These are phyloP conservation scores for Caenorhabditis imperialis DNA, from an alignment of 2,888 invertebrate genomes.

Conservation along the genomic window DNA sequence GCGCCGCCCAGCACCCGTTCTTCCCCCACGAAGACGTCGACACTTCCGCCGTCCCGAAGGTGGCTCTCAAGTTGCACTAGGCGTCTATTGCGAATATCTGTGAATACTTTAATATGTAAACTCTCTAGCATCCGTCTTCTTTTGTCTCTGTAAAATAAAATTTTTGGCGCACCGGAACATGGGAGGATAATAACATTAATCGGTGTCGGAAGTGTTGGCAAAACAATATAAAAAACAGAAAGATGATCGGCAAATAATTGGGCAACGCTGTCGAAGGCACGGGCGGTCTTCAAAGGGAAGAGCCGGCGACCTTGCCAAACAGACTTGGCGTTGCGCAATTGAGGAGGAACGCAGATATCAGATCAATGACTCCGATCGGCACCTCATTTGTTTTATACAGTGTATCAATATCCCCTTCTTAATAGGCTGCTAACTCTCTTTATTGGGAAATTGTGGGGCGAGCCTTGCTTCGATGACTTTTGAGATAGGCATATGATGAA, in stretches of 20 bases:
- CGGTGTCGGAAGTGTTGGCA: constrained; percentile 31
- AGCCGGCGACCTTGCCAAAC: constrained; percentile 56
- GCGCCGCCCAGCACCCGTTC: constrained; percentile 52
- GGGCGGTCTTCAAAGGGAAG: constrained; percentile 20
- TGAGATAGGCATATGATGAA: too few species aligned
- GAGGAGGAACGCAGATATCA: constrained; percentile 27
- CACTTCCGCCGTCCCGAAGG: constrained; percentile 23
- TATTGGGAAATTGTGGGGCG: too few species aligned
- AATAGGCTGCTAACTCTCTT: too few species aligned
- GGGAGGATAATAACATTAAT: constrained; percentile 6
- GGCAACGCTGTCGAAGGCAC: constrained; percentile 34
- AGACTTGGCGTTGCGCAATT: constrained; percentile 54
- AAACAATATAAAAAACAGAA: constrained; percentile 21
- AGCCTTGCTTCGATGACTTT: too few species aligned
- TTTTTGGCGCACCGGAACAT: neutral
- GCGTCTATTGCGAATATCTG: neutral
- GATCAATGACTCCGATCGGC: constrained; percentile 25
- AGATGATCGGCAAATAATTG: constrained; percentile 50
- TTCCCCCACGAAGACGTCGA: constrained; percentile 59
- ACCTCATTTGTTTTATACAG: constrained; percentile 25
- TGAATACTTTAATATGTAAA: neutral
- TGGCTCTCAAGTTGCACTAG: constrained; percentile 39
- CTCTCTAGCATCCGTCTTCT: neutral
- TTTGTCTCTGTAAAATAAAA: constrained; percentile 13
- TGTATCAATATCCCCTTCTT: neutral